Base-by-base conservation (phyloP, 1,140 invertebrate genomes). In the Neotoxoptera formosana region DNA sequence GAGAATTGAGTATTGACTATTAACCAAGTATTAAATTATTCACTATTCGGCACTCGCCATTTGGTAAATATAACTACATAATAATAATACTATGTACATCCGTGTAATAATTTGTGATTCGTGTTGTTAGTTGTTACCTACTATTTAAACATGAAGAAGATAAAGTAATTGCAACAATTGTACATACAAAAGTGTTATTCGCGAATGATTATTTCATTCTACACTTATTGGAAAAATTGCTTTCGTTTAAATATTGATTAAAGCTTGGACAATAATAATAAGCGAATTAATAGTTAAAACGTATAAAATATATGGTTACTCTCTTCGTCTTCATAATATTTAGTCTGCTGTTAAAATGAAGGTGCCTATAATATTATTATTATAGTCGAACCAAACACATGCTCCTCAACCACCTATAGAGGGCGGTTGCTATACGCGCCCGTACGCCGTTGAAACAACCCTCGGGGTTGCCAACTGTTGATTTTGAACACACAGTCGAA, bases 391-490 rank as follows among this genome's bases (percentile, higher is more conserved):
- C 51, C 36, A 23, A 53, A 34, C 88, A 89, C 88, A 56, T 89
- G 51, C 53, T 89, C 88, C n/a, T n/a, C n/a, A n/a, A n/a, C n/a
- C 25, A 41, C 21, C 51, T 89, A 36, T 89, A 53, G 34, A 53
- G 34, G 48, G 17, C 48, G 11, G 87, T 89, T 89, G n/a, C 34
- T 2, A n/a, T 53, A 47, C 30, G 17, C 41, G 17, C 14, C 21
- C 25, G 11, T 87, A 36, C 51, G 41, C 88, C 48, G 34, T 56
- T 56, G 41, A 53, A 89, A 56, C 88, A 36, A 56, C 88, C 88
- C 88, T 89, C 88, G 88, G 88, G 9, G 88, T 89, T 89, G 88
- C 88, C 88, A 89, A 89, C 88, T 89, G 88, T 89, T 89, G 88
- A 36, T 89, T 56, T 56, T 89, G 9, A 25, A 36, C 88, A 53